A percentile compares a stretch with the other conserved stretches of the same genome.
Evolutionary conservation across 1,140 invertebrate genomes (phyloP).

Genomic region (Medauroidea extradentata): DNA sequence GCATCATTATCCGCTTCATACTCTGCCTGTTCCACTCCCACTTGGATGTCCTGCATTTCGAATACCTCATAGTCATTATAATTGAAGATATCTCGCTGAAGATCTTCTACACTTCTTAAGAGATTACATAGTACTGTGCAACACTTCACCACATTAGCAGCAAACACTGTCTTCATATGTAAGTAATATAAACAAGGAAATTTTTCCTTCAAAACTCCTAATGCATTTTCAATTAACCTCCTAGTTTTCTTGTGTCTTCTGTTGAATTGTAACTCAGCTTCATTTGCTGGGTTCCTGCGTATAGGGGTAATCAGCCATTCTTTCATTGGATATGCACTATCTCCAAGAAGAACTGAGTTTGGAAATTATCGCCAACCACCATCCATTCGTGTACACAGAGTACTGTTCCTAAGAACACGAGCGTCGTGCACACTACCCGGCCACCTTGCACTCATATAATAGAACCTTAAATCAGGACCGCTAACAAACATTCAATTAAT

Average conservation of each 20-base stretch:
- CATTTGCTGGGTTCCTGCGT: not conserved
- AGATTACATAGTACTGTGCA: too few relatives aligned
- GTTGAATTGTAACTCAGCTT: conserved; percentile 3
- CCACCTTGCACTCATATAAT: conserved; percentile 10
- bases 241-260: conserved; percentile 20
- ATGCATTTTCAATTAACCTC: conserved; percentile 22
- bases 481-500: conserved; percentile 16
- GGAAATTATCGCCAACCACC: conserved; percentile 15
- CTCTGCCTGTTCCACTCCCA: too few relatives aligned
- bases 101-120: too few relatives aligned
- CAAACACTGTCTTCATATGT: conserved; percentile 9
- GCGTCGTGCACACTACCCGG: conserved; percentile 17
- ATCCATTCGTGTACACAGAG: not conserved
- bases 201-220: conserved; percentile 26
- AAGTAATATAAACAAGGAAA: conserved; percentile 24
- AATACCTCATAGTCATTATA: too few relatives aligned
- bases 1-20: too few relatives aligned
- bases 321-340: conserved; percentile 20
- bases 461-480: conserved; percentile 11
- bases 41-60: too few relatives aligned
- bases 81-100: too few relatives aligned
- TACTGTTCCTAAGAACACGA: conserved; percentile 4
- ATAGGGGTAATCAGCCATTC: conserved; percentile 20
- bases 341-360: conserved; percentile 15
- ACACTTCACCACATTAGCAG: too few relatives aligned